Conservation (phyloP, 1,140 invertebrate species). For the Leptinotarsa defecta region DNA sequence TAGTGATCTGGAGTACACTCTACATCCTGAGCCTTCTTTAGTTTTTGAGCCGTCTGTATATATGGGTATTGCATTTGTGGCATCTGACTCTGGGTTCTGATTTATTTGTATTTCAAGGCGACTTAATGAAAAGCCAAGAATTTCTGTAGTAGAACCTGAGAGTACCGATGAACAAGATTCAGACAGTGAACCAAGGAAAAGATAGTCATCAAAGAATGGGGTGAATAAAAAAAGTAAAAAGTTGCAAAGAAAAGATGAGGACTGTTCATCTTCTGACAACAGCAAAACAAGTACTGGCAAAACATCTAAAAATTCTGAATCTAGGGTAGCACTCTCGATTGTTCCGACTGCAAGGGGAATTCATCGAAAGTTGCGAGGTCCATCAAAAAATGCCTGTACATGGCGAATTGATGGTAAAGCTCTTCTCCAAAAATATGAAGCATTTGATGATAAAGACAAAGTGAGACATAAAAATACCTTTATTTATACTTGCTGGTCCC, state of each 20-base stretch:
- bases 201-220: slow-evolving; percentile 24
- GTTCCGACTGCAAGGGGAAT: slow-evolving; percentile 15
- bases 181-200: slow-evolving; percentile 29
- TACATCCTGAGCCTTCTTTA: no score
- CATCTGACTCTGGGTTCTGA: no score
- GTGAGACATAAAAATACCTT: slow-evolving; percentile 76
- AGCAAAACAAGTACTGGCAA: slow-evolving; percentile 17
- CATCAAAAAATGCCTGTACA: slow-evolving; percentile 55
- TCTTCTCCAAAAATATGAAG: slow-evolving; percentile 75
- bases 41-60: no score
- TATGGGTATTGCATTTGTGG: no score
- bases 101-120: slow-evolving; percentile 22
- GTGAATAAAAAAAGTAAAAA: not conserved
- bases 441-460: slow-evolving; percentile 71
- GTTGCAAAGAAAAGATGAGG: not conserved
- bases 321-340: slow-evolving; percentile 20
- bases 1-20: no score
- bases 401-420: slow-evolving; percentile 83
- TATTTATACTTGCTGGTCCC: slow-evolving; percentile 59
- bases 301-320: slow-evolving; percentile 30
- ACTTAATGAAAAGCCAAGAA: slow-evolving; percentile 38
- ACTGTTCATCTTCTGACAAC: not conserved
- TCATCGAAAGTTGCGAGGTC: slow-evolving; percentile 45
- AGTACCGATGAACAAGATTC: slow-evolving; percentile 20
- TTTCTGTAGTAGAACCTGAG: slow-evolving; percentile 18